phyloP scores from a whole-genome alignment of 2,797 vertebrate species.

The Lerista edwardsae region DNA sequence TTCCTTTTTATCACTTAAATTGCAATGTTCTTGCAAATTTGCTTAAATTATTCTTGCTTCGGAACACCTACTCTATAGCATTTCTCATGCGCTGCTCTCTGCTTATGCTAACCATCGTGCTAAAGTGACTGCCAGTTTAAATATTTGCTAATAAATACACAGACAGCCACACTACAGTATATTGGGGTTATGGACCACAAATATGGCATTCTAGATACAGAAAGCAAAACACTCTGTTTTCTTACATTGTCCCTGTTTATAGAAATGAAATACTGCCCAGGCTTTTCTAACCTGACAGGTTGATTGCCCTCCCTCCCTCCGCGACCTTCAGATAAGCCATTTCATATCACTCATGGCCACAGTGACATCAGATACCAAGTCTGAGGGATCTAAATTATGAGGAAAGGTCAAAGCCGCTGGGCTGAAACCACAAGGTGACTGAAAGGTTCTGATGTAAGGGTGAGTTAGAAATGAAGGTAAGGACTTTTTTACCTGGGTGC shows the following conservation, averaged over 20 bases:
- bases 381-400: slow-evolving; percentile 56
- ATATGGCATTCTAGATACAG: slow-evolving; percentile 34
- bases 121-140: neutral
- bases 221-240: slow-evolving; percentile 40
- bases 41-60: too few relatives aligned
- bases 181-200: slow-evolving; percentile 43
- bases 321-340: slow-evolving; percentile 55
- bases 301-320: slow-evolving; percentile 38
- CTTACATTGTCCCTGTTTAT: slow-evolving; percentile 27
- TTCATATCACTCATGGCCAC: slow-evolving; percentile 53
- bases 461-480: neutral
- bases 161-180: slow-evolving; percentile 39
- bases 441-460: slow-evolving; percentile 5
- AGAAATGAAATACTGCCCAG: slow-evolving; percentile 48
- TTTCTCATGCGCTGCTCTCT: too few relatives aligned
- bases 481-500: too few relatives aligned
- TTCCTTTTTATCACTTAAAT: too few relatives aligned
- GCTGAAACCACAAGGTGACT: slow-evolving; percentile 28
- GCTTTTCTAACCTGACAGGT: slow-evolving; percentile 45
- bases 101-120: too few relatives aligned
- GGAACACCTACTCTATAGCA: too few relatives aligned
- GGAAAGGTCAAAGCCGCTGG: slow-evolving; percentile 44
- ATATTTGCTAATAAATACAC: slow-evolving; percentile 6
- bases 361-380: slow-evolving; percentile 41
- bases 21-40: too few relatives aligned